A percentile compares a stretch with the other conserved stretches of the same genome.
Evolutionary conservation across 2,888 invertebrate species (phyloP).

Genomic region (Pelosia muscerda): DNA sequence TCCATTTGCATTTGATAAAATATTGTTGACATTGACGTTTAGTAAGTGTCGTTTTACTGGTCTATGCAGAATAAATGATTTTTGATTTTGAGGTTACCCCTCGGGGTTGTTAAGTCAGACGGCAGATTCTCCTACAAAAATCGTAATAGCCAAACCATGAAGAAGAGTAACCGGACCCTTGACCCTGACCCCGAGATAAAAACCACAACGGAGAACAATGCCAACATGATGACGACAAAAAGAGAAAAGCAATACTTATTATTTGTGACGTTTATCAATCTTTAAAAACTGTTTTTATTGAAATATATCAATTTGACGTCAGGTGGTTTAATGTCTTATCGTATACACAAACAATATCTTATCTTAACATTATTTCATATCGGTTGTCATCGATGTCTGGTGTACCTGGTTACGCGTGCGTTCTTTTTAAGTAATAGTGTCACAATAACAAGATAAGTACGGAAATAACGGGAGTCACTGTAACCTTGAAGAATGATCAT

Average conservation of each 20-base stretch:
- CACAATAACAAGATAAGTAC: constrained; percentile 17
- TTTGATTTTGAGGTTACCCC: no score
- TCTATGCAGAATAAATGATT: no score
- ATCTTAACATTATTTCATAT: constrained; percentile 34
- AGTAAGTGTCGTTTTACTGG: no score
- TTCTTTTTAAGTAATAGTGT: constrained; percentile 17
- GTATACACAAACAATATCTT: constrained; percentile 28
- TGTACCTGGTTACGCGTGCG: constrained; percentile 24
- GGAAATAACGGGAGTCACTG: constrained; percentile 23
- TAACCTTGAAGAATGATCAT: constrained; percentile 12
- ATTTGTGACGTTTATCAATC: neutral
- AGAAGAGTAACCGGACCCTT: neutral
- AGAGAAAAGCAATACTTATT: neutral
- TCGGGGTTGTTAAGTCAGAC: neutral
- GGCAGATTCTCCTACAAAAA: neutral
- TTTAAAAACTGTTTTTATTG: neutral
- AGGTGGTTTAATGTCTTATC: constrained; percentile 25
- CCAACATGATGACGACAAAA: neutral
- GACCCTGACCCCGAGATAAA: neutral
- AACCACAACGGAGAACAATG: neutral
- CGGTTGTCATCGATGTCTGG: constrained; percentile 13
- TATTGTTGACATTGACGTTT: no score
- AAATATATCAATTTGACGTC: constrained; percentile 1
- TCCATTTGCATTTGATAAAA: no score
- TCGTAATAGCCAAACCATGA: neutral